These are phyloP conservation scores for Epistrophella euchroma DNA, from an alignment of 2,888 invertebrate species.

Conservation along the genomic window DNA sequence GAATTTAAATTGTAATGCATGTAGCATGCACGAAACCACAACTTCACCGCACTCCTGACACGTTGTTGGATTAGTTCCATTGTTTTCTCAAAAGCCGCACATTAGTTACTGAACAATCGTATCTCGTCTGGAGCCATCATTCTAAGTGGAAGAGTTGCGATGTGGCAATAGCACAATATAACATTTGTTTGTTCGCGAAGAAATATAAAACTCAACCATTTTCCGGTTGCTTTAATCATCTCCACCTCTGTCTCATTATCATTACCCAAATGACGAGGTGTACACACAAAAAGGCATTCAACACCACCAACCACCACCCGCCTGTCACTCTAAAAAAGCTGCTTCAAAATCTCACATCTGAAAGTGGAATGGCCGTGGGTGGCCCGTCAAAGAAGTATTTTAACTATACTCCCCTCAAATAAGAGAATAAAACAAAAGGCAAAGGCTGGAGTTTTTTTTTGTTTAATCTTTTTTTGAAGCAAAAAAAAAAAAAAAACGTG, in stretches of 20 bases:
- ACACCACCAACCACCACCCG: background rate
- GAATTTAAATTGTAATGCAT: constrained; percentile 51
- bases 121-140: constrained; percentile 50
- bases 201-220: constrained; percentile 62
- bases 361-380: constrained; percentile 58
- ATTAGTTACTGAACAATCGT: constrained; percentile 70
- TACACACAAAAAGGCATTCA: constrained; percentile 48
- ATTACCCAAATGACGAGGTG: constrained; percentile 49
- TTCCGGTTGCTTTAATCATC: constrained; percentile 76
- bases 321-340: background rate
- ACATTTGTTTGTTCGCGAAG: constrained; percentile 45
- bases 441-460: background rate
- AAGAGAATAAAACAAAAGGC: constrained; percentile 22
- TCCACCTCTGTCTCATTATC: constrained; percentile 61
- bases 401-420: background rate
- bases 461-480: background rate
- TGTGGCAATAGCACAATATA: constrained; percentile 6
- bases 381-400: constrained; percentile 46
- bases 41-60: constrained; percentile 13
- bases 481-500: background rate
- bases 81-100: constrained; percentile 66
- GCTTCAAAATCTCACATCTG: constrained; percentile 26
- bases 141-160: constrained; percentile 45
- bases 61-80: constrained; percentile 69
- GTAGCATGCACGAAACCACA: constrained; percentile 29